Base-by-base conservation (phyloP, 2,888 invertebrate genomes). In the Sphaerophoria taeniata region DNA sequence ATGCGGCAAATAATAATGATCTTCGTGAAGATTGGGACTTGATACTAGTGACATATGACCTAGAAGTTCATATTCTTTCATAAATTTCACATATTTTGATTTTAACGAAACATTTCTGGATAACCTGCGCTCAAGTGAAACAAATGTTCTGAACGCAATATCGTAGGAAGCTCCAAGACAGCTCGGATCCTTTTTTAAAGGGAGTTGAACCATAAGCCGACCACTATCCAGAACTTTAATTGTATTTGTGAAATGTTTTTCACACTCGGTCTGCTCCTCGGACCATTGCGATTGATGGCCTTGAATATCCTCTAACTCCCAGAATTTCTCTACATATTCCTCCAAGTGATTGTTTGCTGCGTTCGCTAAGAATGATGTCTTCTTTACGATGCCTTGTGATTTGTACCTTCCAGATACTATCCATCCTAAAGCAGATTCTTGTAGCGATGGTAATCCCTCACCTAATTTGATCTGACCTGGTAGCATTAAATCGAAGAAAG, bases 141-240 rank as follows among this genome's bases (percentile, higher is more conserved):
- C 11, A 71, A 87, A 81, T 58, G 83, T 47, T 24, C 53, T 45
- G 6, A 76, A 49, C 11, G 87, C 86, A 0, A 75, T 86, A 3
- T 58, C 65, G 14, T 49, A 75, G 0, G 87, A 87, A 2, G 33
- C 9, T 16, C 87, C 87, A n/a, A 87, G 51, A 4, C 33, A 61
- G n/a, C 56, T 39, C 1, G 73, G 47, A 55, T 76, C 43, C n/a
- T 74, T 51, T 34, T 87, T 80, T 33, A 83, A 85, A 6, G 86
- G 82, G 7, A 87, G 45, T 34, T 55, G 60, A 16, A 85, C 72
- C 7, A 67, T 47, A 53, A 87, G 55, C 14, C 84, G 67, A 5
- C 72, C 49, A 7, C 16, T 16, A 9, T 49, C 24, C 47, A 67
- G 24, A 24, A 24, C 24, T 24, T 24, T 24, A 24, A 24, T 24